Conservation (phyloP, 2,113 vertebrate genomes). For the Tauraco erythrolophus region DNA sequence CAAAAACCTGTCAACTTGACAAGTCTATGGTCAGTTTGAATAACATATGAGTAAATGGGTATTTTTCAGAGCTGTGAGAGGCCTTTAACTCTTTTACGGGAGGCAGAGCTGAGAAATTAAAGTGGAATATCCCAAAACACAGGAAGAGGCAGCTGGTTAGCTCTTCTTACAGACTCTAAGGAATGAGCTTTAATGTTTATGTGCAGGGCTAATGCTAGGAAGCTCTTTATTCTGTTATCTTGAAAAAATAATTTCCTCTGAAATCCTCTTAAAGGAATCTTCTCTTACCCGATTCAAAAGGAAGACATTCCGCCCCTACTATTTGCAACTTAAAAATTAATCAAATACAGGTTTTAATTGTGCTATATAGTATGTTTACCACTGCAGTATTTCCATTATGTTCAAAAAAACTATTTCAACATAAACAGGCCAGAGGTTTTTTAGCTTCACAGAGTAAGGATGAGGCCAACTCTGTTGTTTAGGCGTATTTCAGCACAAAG, state of each 20-base stretch:
- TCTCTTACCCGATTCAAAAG: background rate
- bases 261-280: background rate
- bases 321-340: background rate
- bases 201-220: background rate
- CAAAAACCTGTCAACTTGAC: background rate
- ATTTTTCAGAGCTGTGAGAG: background rate
- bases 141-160: background rate
- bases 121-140: background rate
- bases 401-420: fast-evolving
- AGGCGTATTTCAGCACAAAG: background rate
- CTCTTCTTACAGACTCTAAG: background rate
- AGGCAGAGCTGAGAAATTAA: background rate
- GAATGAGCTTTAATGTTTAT: background rate
- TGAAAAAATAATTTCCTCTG: background rate
- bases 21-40: conserved; percentile 1
- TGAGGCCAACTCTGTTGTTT: background rate
- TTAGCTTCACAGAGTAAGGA: background rate
- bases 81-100: background rate
- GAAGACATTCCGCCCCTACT: background rate
- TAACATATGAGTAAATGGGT: background rate
- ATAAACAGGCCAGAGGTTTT: fast-evolving
- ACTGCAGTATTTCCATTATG: background rate
- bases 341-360: background rate
- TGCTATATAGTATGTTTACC: background rate
- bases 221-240: background rate